A percentile compares a stretch with the other conserved stretches of the same genome.
phyloP scores from a whole-genome alignment of 2,888 invertebrate species.

The Labia minor region DNA sequence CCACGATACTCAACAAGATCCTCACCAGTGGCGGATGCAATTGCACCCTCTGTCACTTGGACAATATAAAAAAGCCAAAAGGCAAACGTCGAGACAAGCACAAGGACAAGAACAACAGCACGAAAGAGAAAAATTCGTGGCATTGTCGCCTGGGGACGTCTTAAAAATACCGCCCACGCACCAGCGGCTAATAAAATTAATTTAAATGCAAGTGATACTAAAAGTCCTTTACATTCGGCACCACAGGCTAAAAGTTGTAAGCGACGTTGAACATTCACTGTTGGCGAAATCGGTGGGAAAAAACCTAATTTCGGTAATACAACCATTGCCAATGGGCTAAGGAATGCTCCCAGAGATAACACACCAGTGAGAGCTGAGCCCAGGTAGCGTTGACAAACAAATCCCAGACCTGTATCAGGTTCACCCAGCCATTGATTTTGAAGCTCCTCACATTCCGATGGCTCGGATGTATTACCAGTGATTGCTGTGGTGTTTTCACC shows the following conservation, averaged over 20 bases:
- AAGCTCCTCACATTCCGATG: slow-evolving; percentile 87
- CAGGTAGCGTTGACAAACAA: slow-evolving; percentile 70
- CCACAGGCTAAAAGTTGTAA: slow-evolving; percentile 68
- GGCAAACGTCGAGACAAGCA: slow-evolving; percentile 85
- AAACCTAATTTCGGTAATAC: slow-evolving; percentile 82
- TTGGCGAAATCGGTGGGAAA: slow-evolving; percentile 60
- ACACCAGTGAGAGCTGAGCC: slow-evolving; percentile 69
- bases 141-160: slow-evolving; percentile 73
- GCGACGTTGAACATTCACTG: slow-evolving; percentile 52
- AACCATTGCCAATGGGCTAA: slow-evolving; percentile 91
- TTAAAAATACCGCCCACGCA: slow-evolving; percentile 84
- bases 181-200: slow-evolving; percentile 76
- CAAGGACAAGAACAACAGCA: slow-evolving; percentile 75
- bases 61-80: slow-evolving; percentile 98
- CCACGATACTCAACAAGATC: slow-evolving; percentile 69
- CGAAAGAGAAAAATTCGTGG: slow-evolving; percentile 86
- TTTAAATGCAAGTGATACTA: slow-evolving; percentile 85
- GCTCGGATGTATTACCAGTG: slow-evolving; percentile 92
- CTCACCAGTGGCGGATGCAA: slow-evolving; percentile 67
- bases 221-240: slow-evolving; percentile 86
- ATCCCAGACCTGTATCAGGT: slow-evolving; percentile 59
- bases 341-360: slow-evolving; percentile 70
- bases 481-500: slow-evolving; percentile 97
- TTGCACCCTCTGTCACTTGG: slow-evolving; percentile 70
- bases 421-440: slow-evolving; percentile 61